Conservation (phyloP, 2,888 invertebrate genomes). For the Tetragonisca angustula region DNA sequence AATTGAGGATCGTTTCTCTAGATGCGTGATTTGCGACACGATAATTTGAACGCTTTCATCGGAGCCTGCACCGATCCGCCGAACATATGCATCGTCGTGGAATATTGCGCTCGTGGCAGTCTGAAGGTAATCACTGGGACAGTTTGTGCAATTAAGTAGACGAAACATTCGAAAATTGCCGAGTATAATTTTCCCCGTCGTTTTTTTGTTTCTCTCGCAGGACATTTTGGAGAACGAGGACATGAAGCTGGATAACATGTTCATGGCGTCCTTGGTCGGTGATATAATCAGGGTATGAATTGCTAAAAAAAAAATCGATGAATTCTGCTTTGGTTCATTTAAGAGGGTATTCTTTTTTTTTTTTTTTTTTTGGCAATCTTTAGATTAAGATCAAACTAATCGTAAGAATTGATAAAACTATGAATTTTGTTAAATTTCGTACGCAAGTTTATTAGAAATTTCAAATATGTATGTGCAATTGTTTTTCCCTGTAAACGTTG, state of each 20-base stretch:
- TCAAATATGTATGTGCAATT: too few relatives aligned
- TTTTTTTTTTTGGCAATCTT: too few relatives aligned
- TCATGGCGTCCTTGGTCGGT: slow-evolving; percentile 96
- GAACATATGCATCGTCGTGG: slow-evolving; percentile 94
- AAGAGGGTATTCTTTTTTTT: too few relatives aligned
- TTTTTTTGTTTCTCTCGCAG: slow-evolving; percentile 81
- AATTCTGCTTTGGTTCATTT: too few relatives aligned
- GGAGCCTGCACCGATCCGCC: slow-evolving; percentile 96
- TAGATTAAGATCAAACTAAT: too few relatives aligned
- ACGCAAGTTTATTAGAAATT: too few relatives aligned
- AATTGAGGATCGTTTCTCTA: slow-evolving; percentile 81
- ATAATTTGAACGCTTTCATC: slow-evolving; percentile 96
- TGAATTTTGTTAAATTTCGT: too few relatives aligned
- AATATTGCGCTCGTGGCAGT: slow-evolving; percentile 95
- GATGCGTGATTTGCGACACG: slow-evolving; percentile 96
- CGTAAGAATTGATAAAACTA: too few relatives aligned
- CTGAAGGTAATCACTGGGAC: slow-evolving; percentile 88
- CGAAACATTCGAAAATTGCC: neutral
- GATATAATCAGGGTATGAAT: slow-evolving; percentile 95
- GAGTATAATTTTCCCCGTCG: slow-evolving; percentile 13
- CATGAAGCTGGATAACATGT: slow-evolving; percentile 97
- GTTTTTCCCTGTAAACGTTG: too few relatives aligned
- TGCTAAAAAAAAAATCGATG: neutral
- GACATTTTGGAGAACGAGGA: slow-evolving; percentile 98
- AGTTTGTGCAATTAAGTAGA: slow-evolving; percentile 16